Conservation (phyloP, 2,888 invertebrate genomes). For the Dichetophora obliterata region DNA sequence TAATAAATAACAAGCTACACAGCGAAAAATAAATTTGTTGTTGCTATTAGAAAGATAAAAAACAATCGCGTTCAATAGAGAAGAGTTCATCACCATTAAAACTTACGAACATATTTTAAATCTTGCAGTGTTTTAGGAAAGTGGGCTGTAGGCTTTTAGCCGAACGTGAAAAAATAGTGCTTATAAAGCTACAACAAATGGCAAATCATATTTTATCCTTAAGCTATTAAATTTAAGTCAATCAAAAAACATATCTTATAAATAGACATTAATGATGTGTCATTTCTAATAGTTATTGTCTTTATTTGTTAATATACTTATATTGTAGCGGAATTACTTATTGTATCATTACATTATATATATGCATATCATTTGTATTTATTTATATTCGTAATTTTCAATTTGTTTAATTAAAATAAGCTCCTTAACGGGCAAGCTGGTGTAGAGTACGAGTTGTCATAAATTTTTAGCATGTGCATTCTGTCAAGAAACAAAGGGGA, state of each 20-base stretch:
- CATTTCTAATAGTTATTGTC: background rate
- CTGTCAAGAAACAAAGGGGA: no score
- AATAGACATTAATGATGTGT: background rate
- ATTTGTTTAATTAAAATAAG: no score
- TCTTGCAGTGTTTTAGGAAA: background rate
- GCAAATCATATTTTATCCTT: background rate
- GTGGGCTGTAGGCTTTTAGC: background rate
- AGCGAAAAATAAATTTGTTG: constrained; percentile 33
- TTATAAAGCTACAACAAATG: no score
- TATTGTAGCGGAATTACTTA: no score
- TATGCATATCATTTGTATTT: no score
- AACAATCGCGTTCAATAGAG: constrained; percentile 38
- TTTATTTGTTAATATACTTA: background rate
- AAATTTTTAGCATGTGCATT: no score
- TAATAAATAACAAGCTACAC: constrained; percentile 36
- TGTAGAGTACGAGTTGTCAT: no score
- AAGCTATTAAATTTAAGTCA: background rate
- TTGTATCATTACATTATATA: no score
- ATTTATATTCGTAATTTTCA: no score
- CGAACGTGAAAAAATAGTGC: background rate
- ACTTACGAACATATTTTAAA: no score
- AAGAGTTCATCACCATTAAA: constrained; percentile 39
- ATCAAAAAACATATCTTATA: background rate
- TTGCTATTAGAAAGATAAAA: constrained; percentile 1
- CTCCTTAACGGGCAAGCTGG: no score